These are phyloP conservation scores for Elgaria multicarinata DNA, from an alignment of 2,113 vertebrate species.

Conservation along the genomic window DNA sequence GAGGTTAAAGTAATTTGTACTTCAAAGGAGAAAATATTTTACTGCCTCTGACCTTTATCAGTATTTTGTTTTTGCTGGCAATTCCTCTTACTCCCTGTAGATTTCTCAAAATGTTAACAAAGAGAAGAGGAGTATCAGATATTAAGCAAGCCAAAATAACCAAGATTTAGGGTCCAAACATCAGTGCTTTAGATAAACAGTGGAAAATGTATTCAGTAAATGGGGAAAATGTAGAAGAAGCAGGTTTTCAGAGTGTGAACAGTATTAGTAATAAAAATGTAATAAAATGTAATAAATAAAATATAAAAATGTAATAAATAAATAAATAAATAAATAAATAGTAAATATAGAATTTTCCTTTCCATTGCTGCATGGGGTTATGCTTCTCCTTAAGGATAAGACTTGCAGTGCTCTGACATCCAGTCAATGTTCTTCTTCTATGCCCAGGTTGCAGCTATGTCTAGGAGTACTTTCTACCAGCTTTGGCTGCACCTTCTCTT, in stretches of 20 bases:
- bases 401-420: background rate
- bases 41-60: constrained; percentile 59
- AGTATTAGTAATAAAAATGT: no score
- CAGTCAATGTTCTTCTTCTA: background rate
- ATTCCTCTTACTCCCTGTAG: constrained; percentile 31
- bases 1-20: constrained; percentile 59
- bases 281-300: no score
- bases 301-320: no score
- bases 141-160: constrained; percentile 16
- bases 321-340: no score
- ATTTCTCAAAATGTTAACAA: constrained; percentile 6
- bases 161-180: constrained; percentile 8
- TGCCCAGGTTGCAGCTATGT: background rate
- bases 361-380: background rate
- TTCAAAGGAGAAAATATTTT: constrained; percentile 42
- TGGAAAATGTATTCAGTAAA: background rate
- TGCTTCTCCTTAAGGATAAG: background rate
- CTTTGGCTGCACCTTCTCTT: background rate
- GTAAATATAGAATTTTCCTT: background rate
- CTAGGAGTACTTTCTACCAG: background rate
- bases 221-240: background rate
- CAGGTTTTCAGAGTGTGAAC: background rate
- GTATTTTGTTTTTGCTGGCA: constrained; percentile 55
- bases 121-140: background rate
- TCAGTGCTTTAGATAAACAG: background rate